phyloP scores from a whole-genome alignment of 2,113 vertebrate genomes.

The Grammatotria lemairii region DNA sequence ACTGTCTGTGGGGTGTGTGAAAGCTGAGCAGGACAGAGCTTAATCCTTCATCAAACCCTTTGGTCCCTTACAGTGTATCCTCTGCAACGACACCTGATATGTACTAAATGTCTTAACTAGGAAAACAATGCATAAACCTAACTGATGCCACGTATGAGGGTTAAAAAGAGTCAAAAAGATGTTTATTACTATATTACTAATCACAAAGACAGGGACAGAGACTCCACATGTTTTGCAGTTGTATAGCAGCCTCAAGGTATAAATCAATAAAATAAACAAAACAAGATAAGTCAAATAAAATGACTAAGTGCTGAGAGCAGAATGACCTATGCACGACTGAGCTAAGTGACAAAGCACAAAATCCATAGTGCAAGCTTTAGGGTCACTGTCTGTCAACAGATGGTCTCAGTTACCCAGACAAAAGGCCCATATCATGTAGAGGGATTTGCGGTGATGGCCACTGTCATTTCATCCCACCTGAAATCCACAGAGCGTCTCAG shows the following conservation, averaged over 20 bases:
- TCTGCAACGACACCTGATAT: neutral
- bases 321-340: neutral
- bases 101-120: neutral
- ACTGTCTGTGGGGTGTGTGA: neutral
- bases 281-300: neutral
- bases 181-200: neutral
- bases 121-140: neutral
- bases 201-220: neutral
- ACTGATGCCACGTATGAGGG: neutral
- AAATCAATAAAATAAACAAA: neutral
- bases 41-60: neutral
- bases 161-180: neutral
- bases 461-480: neutral
- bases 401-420: neutral
- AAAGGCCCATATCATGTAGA: neutral
- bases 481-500: neutral
- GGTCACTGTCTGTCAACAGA: conserved; percentile 1
- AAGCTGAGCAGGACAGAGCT: neutral
- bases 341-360: neutral
- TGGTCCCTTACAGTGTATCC: neutral
- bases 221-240: neutral
- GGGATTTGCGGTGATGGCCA: neutral
- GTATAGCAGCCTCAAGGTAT: neutral
- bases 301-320: neutral
- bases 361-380: neutral